Base-by-base conservation (phyloP, 2,888 invertebrate species). In the Tetanocera ferruginea region DNA sequence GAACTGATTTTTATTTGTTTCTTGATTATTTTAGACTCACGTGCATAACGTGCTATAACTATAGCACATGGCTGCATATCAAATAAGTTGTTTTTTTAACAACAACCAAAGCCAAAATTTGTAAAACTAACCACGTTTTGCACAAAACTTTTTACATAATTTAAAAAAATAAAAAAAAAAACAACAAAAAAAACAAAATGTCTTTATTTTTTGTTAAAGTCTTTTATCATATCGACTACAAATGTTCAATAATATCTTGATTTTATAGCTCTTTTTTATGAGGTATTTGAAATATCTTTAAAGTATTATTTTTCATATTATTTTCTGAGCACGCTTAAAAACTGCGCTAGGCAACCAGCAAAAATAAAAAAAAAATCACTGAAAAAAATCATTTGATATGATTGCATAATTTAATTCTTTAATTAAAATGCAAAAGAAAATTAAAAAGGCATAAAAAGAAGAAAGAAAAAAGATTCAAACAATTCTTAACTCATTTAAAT, bases 41-140 rank as follows among this genome's bases (percentile, higher is more conserved):
- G 17, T 64, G 64, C 28, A 62, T 60, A 69, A 52, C 76, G 73
- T 49, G 78, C 72, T 72, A 31, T 14, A 28, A 71, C 71, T 69
- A 75, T 49, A 66, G 55, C 31, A 34, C 43, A 31, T 25, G 43
- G 31, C 52, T 19, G 37, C 37, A 73, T 73, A 14, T 49, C 73
- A 43, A 71, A 25, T 31, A 51, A 78, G 49, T 67, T 52, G 76
- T 70, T 77, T 77, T 60, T 43, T 52, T 66, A 71, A 76, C 14
- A 43, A 2, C n/a, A n/a, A n/a, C n/a, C n/a, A n/a, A n/a, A n/a
- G n/a, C n/a, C n/a, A 69, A 64, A 43, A 11, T 37, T 55, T 43
- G 43, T 14, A 11, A 43, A 43, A 11, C 43, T 43, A 43, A 3
- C 43, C 43, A 43, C 43, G 43, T 43, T 43, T 43, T 43, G 43